A percentile compares a stretch with the other conserved stretches of the same genome.
phyloP scores from a whole-genome alignment of 1,140 invertebrate species.

The Zaprionus capensis region DNA sequence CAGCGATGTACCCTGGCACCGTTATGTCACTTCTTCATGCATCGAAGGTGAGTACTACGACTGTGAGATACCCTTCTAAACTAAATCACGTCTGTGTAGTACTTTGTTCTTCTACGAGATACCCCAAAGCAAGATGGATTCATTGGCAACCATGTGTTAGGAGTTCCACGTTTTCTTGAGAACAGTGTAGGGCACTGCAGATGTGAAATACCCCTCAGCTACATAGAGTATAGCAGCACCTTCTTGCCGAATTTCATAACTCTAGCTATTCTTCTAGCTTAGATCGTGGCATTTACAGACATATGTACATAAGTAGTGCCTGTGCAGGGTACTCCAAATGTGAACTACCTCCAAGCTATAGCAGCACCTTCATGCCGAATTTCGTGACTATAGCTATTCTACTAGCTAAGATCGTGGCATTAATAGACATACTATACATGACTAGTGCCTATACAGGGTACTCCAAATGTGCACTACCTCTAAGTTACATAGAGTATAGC shows the following conservation, averaged over 20 bases:
- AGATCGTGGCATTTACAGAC: background rate
- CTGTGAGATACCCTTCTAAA: background rate
- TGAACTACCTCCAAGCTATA: background rate
- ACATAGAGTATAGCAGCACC: background rate
- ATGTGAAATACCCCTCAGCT: background rate
- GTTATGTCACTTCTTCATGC: constrained; percentile 67
- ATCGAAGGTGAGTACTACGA: constrained; percentile 64
- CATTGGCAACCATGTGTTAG: background rate
- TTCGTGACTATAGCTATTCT: background rate
- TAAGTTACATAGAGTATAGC: background rate
- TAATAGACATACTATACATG: background rate
- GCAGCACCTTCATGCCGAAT: background rate
- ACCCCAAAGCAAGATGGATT: background rate
- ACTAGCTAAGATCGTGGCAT: background rate
- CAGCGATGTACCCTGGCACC: constrained; percentile 48
- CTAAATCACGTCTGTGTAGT: too few species aligned
- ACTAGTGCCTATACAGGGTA: background rate
- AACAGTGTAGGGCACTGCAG: background rate
- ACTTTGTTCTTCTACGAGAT: background rate
- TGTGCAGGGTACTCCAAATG: background rate
- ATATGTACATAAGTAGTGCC: background rate
- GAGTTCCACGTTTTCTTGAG: too few species aligned
- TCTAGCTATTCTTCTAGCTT: background rate
- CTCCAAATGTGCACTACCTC: too few species aligned
- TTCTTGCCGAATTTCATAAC: background rate